Percentiles rank a stretch among this genome's conserved stretches.
phyloP scores from a whole-genome alignment of 1,140 invertebrate genomes.

The Mercenaria mercenaria region DNA sequence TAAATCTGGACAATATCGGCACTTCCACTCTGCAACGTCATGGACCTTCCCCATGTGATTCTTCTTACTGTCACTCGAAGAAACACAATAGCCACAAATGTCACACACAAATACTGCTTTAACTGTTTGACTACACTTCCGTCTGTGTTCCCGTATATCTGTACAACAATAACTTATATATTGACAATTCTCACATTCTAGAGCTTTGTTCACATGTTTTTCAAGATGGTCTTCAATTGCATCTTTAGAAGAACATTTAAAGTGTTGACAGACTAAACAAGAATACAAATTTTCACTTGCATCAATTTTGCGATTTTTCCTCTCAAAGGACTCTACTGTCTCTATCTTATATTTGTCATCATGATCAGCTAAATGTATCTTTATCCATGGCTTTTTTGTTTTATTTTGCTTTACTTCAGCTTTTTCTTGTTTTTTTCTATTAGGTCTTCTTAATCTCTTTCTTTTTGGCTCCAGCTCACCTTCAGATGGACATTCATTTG shows the following conservation, averaged over 20 bases:
- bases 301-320: neutral
- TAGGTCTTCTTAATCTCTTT: too few relatives aligned
- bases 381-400: constrained; percentile 45
- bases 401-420: too few relatives aligned
- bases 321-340: constrained; percentile 21
- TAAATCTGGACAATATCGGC: constrained; percentile 1
- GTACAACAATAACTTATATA: neutral
- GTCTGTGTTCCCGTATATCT: neutral
- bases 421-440: neutral
- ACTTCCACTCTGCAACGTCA: neutral
- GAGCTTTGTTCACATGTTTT: constrained; percentile 18
- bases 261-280: constrained; percentile 31
- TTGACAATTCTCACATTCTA: neutral
- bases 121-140: neutral
- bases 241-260: neutral
- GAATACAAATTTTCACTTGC: neutral
- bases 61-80: too few relatives aligned
- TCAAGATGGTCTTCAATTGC: constrained; percentile 21
- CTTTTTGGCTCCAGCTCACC: too few relatives aligned
- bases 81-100: neutral
- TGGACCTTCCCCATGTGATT: constrained; percentile 24
- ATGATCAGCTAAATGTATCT: constrained; percentile 14
- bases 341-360: constrained; percentile 22
- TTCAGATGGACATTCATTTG: too few relatives aligned
- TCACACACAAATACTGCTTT: neutral